Base-by-base conservation (phyloP, 2,113 vertebrate species). In the Calonectris borealis region DNA sequence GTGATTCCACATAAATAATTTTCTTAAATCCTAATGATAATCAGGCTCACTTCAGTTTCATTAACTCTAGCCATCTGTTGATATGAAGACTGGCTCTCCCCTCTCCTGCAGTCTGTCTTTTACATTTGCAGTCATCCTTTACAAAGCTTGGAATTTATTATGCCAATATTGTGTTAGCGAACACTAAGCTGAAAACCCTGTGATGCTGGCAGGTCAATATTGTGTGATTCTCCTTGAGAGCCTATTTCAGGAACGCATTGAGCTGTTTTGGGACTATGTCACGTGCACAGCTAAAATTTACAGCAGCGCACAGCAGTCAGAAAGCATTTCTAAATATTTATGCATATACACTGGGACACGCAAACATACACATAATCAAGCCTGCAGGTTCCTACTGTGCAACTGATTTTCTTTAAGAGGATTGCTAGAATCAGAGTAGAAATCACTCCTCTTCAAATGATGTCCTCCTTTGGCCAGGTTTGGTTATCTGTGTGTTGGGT, bases 311-410 rank as follows among this genome's bases (percentile, higher is more conserved):
- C n/a, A 68, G 88, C 78, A 89, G 31, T 38, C 62, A 85, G 86
- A 75, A 92, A 84, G 16, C 62, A 57, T 66, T 93, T 87, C 65
- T 76, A 88, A 95, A 89, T 89, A 71, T 94, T 95, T 93, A 44
- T 40, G 18, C 10, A 1, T 9, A 34, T 84, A 42, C 64, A 82
- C 42, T 36, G 44, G 78, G 55, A 65, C 44, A 44, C 9, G 3
- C 22, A 93, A 75, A 87, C 31, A 70, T 38, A 73, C 82, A 36
- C 73, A 78, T 9, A 54, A 42, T 38, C 10, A 76, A 55, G 22
- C 10, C 62, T 75, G 52, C 58, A 80, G 66, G 27, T 69, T 89
- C 78, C 89, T 72, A 13, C 76, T 34, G 69, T 31, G 57, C 34
- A 29, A 10, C 18, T 38, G 32, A 70, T 85, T 86, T 4, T 25